A percentile compares a stretch with the other conserved stretches of the same genome.
Conservation (phyloP, 2,113 vertebrate species). For the Pantherophis guttatus region DNA sequence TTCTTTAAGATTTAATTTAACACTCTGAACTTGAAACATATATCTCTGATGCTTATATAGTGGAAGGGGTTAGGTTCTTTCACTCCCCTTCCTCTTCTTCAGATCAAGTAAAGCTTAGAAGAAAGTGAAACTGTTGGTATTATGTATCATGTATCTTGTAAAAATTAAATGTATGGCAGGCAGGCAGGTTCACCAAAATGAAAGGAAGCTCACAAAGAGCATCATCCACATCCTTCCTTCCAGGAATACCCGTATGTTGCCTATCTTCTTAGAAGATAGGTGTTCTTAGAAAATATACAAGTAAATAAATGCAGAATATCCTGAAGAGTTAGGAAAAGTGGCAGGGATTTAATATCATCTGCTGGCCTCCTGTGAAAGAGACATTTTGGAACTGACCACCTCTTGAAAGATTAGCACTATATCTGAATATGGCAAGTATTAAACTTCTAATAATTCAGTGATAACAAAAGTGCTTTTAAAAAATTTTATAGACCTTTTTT, state of each 20-base stretch:
- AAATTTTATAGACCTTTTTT: neutral
- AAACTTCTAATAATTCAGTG: neutral
- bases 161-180: neutral
- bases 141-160: neutral
- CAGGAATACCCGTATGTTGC: neutral
- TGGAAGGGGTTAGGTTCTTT: neutral
- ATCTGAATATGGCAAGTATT: neutral
- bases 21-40: neutral
- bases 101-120: neutral
- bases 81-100: neutral
- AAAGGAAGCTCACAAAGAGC: neutral
- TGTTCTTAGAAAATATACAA: neutral
- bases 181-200: neutral
- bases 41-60: neutral
- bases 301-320: neutral
- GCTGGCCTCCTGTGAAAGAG: neutral
- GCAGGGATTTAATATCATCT: neutral
- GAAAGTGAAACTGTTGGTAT: neutral
- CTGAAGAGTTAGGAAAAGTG: neutral
- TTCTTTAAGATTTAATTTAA: conserved; percentile 26
- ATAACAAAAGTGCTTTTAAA: neutral
- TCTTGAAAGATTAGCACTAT: neutral
- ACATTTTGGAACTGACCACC: neutral
- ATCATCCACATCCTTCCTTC: neutral
- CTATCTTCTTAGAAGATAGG: neutral